Evolutionary conservation across 2,797 vertebrate genomes (phyloP).

Genomic region (Aphelocoma californica): DNA sequence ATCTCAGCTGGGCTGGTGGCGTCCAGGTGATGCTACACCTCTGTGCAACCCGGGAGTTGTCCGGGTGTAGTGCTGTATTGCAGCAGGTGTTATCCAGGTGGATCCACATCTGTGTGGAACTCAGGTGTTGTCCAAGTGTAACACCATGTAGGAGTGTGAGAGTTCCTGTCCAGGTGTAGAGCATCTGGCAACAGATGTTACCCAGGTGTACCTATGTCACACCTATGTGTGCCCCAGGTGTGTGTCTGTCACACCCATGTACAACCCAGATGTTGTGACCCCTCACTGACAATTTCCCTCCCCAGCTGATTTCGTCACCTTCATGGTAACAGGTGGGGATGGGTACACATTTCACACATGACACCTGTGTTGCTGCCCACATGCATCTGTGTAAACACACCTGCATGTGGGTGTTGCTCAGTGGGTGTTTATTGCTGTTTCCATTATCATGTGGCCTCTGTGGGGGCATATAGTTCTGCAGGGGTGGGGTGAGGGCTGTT

Average conservation of each 20-base stretch:
- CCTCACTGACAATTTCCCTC: neutral
- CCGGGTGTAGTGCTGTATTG: neutral
- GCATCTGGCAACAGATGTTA: neutral
- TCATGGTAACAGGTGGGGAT: no score
- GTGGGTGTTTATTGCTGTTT: neutral
- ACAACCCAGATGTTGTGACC: neutral
- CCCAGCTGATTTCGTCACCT: neutral
- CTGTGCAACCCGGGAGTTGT: neutral
- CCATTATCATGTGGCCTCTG: neutral
- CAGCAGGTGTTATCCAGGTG: neutral
- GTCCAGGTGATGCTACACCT: neutral
- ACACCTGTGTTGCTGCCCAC: neutral
- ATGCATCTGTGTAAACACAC: neutral
- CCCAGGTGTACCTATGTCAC: neutral
- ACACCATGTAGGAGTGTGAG: neutral
- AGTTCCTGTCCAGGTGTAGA: neutral
- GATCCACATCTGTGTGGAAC: neutral
- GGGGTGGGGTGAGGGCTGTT: neutral
- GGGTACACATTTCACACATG: no score
- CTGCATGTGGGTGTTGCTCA: neutral
- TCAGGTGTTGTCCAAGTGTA: neutral
- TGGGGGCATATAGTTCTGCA: neutral
- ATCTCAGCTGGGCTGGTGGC: neutral
- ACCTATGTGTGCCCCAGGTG: neutral
- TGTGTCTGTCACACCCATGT: neutral